Conservation (phyloP, 2,113 vertebrate genomes). For the Trochalopteron elliotii region DNA sequence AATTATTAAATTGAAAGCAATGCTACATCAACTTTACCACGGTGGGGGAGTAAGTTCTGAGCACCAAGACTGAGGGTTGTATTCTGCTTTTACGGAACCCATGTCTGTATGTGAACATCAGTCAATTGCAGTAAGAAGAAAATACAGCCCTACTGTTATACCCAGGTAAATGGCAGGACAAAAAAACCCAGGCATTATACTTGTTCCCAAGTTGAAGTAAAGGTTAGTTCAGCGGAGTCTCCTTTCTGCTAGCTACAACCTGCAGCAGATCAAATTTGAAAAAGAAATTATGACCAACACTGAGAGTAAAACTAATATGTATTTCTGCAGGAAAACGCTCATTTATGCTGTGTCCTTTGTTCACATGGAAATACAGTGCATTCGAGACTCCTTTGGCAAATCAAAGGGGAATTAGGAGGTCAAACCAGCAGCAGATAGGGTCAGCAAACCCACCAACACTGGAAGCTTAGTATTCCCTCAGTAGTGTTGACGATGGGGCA, state of each 20-base stretch:
- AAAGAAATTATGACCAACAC: neutral
- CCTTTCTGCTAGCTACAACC: neutral
- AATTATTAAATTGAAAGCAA: slow-evolving; percentile 53
- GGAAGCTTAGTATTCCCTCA: neutral
- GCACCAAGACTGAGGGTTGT: neutral
- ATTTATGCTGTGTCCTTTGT: neutral
- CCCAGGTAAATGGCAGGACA: neutral
- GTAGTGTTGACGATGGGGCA: rapidly evolving
- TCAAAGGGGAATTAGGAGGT: neutral
- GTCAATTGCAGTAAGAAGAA: neutral
- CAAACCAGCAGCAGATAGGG: neutral
- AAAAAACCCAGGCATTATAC: neutral
- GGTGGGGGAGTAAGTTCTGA: neutral
- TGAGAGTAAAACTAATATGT: neutral
- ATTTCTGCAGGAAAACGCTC: neutral
- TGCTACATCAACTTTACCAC: neutral
- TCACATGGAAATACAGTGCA: neutral
- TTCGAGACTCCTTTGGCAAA: neutral
- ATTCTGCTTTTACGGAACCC: neutral
- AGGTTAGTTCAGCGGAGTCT: neutral
- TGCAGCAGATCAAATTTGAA: neutral
- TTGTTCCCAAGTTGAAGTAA: neutral
- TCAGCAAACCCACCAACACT: neutral
- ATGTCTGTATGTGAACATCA: neutral
- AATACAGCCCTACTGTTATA: neutral